Evolutionary conservation across 2,888 invertebrate species (phyloP).

Genomic region (Apotomis turbidana): DNA sequence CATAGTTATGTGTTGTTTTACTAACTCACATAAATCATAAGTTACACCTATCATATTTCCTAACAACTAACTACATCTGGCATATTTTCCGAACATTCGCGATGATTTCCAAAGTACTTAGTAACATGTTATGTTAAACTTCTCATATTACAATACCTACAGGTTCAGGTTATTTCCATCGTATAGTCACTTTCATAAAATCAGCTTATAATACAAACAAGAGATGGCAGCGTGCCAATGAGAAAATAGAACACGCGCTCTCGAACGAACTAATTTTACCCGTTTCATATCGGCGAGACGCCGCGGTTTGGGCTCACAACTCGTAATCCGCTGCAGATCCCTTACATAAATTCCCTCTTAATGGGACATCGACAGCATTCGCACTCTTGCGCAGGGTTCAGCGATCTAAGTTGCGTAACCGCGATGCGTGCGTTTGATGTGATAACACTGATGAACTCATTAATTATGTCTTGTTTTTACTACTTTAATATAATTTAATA

Average conservation of each 20-base stretch:
- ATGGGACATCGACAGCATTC: conserved; percentile 36
- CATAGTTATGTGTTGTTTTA: conserved; percentile 38
- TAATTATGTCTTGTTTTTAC: not conserved
- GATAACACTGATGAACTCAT: conserved; percentile 9
- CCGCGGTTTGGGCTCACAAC: conserved; percentile 63
- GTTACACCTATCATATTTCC: no score
- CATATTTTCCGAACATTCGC: conserved; percentile 6
- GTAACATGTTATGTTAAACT: conserved; percentile 58
- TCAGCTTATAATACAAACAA: conserved; percentile 84
- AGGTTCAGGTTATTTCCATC: conserved; percentile 83
- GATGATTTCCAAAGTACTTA: conserved; percentile 21
- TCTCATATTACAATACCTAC: conserved; percentile 78
- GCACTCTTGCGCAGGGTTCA: conserved; percentile 27
- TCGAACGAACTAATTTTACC: conserved; percentile 79
- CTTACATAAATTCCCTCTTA: conserved; percentile 45
- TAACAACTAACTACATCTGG: not conserved
- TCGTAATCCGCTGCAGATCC: conserved; percentile 63
- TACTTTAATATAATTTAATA: not conserved
- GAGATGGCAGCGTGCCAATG: conserved; percentile 78
- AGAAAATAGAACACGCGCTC: conserved; percentile 79
- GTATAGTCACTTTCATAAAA: conserved; percentile 83
- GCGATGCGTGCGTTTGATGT: conserved; percentile 5
- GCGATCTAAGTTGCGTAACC: conserved; percentile 27
- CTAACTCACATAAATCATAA: conserved; percentile 11
- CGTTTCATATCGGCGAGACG: conserved; percentile 63